phyloP scores from a whole-genome alignment of 2,797 vertebrate species.

The Amniataba percoides region DNA sequence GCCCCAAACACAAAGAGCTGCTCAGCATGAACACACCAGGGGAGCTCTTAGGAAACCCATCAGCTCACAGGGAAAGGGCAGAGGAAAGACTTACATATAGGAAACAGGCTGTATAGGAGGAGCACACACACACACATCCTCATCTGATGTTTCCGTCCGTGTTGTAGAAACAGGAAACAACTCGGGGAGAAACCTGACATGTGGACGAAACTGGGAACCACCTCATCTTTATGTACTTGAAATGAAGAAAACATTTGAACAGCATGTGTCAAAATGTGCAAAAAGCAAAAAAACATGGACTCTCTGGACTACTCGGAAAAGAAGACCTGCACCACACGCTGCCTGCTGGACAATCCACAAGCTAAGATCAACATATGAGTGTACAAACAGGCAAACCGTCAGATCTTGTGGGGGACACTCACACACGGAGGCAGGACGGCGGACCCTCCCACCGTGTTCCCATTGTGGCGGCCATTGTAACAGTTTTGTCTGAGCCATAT shows the following conservation, averaged over 20 bases:
- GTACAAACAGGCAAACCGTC: constrained; percentile 59
- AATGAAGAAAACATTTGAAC: constrained; percentile 9
- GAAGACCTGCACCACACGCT: background rate
- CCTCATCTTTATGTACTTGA: background rate
- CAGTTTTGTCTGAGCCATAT: constrained; percentile 87
- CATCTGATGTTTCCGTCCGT: background rate
- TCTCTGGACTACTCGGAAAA: background rate
- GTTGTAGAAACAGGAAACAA: background rate
- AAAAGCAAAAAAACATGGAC: background rate
- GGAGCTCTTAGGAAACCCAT: constrained; percentile 75
- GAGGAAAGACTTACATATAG: constrained; percentile 58
- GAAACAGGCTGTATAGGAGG: constrained; percentile 50
- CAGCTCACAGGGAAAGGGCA: constrained; percentile 69
- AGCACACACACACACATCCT: constrained; percentile 15
- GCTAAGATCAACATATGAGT: constrained; percentile 55
- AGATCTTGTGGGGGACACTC: constrained; percentile 51
- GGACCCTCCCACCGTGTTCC: constrained; percentile 84
- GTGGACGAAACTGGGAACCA: background rate
- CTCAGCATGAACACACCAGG: constrained; percentile 76
- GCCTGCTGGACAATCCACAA: constrained; percentile 31
- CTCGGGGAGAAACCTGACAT: background rate
- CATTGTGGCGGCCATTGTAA: constrained; percentile 86
- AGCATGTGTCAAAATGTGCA: background rate
- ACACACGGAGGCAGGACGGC: constrained; percentile 49
- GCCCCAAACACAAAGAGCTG: constrained; percentile 80